Evolutionary conservation across 1,140 invertebrate species (phyloP).

Genomic region (Drosophila ironensis): DNA sequence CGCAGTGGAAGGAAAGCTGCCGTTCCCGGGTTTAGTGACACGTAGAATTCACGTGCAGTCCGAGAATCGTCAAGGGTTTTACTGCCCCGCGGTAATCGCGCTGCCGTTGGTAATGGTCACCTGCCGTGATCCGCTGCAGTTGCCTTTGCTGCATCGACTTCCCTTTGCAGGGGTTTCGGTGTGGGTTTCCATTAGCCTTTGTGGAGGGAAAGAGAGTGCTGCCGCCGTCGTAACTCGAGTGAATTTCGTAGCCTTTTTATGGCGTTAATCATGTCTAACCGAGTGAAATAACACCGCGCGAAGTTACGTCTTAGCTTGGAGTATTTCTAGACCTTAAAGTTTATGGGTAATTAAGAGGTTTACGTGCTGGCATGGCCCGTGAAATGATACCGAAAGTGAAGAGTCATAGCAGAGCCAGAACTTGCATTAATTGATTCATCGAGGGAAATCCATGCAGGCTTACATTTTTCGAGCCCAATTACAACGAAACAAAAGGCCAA

Average conservation of each 20-base stretch:
- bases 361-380: slow-evolving; percentile 9
- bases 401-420: neutral
- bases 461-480: slow-evolving; percentile 12
- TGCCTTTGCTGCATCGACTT: slow-evolving; percentile 13
- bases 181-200: no score
- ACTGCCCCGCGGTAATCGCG: neutral
- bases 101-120: slow-evolving; percentile 23
- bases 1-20: slow-evolving; percentile 57
- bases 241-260: slow-evolving; percentile 47
- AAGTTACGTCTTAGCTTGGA: slow-evolving; percentile 25
- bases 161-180: slow-evolving; percentile 23
- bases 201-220: neutral
- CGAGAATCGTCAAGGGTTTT: slow-evolving; percentile 23
- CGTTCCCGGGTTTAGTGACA: slow-evolving; percentile 57
- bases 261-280: slow-evolving; percentile 40
- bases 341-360: slow-evolving; percentile 27
- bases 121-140: slow-evolving; percentile 37
- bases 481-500: slow-evolving; percentile 14
- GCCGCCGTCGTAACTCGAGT: slow-evolving; percentile 33
- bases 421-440: neutral
- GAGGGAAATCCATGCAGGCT: neutral
- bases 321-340: slow-evolving; percentile 40
- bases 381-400: slow-evolving; percentile 8
- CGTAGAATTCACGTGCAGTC: slow-evolving; percentile 3
- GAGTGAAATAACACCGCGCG: slow-evolving; percentile 15